A percentile compares a stretch with the other conserved stretches of the same genome.
Evolutionary conservation across 2,113 vertebrate genomes (phyloP).

Genomic region (Lethenteron camtschaticum): DNA sequence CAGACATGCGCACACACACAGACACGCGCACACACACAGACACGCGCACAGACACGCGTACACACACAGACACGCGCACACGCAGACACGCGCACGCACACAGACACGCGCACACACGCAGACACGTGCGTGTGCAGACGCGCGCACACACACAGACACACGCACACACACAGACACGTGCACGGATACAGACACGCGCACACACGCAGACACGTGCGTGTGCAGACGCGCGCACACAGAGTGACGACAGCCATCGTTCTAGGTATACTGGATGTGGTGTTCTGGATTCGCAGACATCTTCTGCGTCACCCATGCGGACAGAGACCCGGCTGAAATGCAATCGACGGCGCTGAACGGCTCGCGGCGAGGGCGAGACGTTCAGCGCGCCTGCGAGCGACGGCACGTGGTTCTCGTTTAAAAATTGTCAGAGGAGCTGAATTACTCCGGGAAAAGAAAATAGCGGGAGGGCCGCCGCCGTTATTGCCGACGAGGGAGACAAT

Average conservation of each 20-base stretch:
- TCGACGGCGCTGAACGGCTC: too few species aligned
- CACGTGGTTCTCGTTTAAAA: too few species aligned
- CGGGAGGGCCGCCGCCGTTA: too few species aligned
- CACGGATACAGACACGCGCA: not conserved
- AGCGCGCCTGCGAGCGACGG: too few species aligned
- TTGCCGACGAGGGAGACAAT: too few species aligned
- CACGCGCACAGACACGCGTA: not conserved
- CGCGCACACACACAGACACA: not conserved
- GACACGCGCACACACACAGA: not conserved
- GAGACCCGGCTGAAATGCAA: too few species aligned
- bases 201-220: not conserved
- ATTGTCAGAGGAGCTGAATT: too few species aligned
- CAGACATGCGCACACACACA: not conserved
- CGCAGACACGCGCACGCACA: not conserved
- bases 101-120: conserved; percentile 2
- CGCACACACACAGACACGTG: not conserved
- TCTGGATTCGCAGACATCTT: too few species aligned
- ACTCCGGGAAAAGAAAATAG: too few species aligned
- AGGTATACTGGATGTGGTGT: too few species aligned
- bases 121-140: not conserved
- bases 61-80: conserved; percentile 2
- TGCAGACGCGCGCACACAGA: not conserved
- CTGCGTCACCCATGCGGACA: too few species aligned
- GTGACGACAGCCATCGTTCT: not conserved
- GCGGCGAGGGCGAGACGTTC: too few species aligned